Base-by-base conservation (phyloP, 2,888 invertebrate genomes). In the Theretra japonica region DNA sequence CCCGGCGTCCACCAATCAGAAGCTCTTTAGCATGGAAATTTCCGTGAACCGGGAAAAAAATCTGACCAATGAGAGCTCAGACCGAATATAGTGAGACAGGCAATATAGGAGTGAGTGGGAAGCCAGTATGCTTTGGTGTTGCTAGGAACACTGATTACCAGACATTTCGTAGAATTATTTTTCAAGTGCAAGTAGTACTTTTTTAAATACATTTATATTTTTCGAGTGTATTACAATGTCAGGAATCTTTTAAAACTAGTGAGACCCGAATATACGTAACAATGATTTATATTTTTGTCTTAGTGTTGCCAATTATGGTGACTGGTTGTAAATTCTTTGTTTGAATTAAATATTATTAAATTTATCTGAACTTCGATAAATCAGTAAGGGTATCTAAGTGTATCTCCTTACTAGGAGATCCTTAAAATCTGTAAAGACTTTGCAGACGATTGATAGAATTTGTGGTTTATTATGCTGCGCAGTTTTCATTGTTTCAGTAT, bases 1-100 rank as follows among this genome's bases (percentile, higher is more conserved):
- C 23, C 17, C 4, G 48, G 23, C 41, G 41, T 23, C 41, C 65
- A 41, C 65, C 65, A 65, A 65, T 65, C 48, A 65, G 41, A 23
- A 17, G 17, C 17, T 17, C 17, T 21, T 17, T n/a, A 23, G 5
- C 17, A 15, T 65, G 65, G 48, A 65, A 65, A 48, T 41, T 65
- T 15, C 23, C 65, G 41, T 23, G 48, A 41, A 41, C 65, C 48
- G 6, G 23, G 48, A 15, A 65, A 21, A 28, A 41, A 41, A 48
- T 25, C 41, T 23, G 6, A 48, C 65, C 65, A 65, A 65, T 65
- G 6, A 17, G 48, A 48, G 60, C 23, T 23, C 48, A 41, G 21
- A 6, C 11, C 2, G 21, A 48, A 65, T 23, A 23, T 21, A 48
- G 23, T 17, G 65, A 41, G 65, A 65, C 17, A 17, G 23, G 21